phyloP scores from a whole-genome alignment of 92 coral and sea anemone species.

The Parazoanthus atlanticus region DNA sequence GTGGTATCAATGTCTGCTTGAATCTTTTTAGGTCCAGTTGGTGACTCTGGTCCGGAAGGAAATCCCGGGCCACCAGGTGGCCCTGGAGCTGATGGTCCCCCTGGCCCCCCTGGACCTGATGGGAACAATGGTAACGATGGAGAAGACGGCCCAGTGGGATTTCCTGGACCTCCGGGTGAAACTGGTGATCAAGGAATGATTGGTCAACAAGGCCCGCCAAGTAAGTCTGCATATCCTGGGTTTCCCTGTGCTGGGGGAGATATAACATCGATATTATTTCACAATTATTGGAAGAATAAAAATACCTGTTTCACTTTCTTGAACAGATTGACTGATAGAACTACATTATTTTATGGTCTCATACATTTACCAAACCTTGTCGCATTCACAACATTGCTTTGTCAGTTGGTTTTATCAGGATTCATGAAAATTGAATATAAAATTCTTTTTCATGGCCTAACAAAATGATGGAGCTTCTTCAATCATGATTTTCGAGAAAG shows the following conservation, averaged over 20 bases:
- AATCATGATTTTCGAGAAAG: too few relatives aligned
- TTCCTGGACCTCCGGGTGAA: not conserved
- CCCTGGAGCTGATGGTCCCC: conserved; percentile 33
- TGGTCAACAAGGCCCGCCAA: conserved; percentile 26
- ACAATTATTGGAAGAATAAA: not conserved
- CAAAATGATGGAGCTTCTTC: too few relatives aligned
- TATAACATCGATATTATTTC: not conserved
- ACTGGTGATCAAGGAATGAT: not conserved
- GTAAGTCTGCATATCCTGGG: not conserved
- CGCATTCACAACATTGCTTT: too few relatives aligned
- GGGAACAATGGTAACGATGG: conserved; percentile 49
- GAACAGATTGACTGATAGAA: too few relatives aligned
- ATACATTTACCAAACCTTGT: too few relatives aligned
- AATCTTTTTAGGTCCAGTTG: conserved; percentile 28
- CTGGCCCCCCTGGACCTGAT: conserved; percentile 39
- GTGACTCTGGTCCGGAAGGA: conserved; percentile 49
- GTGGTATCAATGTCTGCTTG: not conserved
- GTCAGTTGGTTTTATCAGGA: too few relatives aligned
- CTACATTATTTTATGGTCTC: too few relatives aligned
- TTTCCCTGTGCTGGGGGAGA: not conserved
- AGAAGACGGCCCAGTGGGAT: conserved; percentile 26
- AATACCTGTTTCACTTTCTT: too few relatives aligned
- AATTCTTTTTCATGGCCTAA: too few relatives aligned
- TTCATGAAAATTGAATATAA: too few relatives aligned
- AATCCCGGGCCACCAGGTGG: conserved; percentile 39